Conservation (phyloP, 2,113 vertebrate species). For the Romanogobio albipinnatus region DNA sequence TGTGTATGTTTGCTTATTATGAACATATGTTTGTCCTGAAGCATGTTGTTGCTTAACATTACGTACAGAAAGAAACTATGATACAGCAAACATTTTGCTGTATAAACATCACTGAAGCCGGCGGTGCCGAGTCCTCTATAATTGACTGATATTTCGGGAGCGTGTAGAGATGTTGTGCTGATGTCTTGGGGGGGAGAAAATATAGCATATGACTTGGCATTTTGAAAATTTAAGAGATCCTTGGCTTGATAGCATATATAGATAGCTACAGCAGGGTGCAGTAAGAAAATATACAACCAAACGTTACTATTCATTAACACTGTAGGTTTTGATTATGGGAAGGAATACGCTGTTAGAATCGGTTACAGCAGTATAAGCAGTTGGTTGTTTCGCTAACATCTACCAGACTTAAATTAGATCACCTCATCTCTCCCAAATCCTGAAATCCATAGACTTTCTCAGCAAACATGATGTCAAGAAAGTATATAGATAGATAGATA, state of each 20-base stretch:
- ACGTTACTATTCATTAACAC: not conserved
- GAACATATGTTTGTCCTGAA: not conserved
- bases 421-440: not conserved
- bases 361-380: not conserved
- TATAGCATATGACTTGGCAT: not conserved
- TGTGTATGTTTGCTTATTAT: not conserved
- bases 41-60: conserved; percentile 17
- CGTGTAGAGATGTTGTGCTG: not conserved
- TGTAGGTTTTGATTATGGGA: not conserved
- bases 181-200: not conserved
- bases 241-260: not conserved
- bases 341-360: not conserved
- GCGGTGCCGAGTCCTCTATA: not conserved
- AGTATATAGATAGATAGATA: too few relatives aligned
- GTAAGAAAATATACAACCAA: not conserved
- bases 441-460: not conserved
- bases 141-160: not conserved
- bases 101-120: not conserved
- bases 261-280: not conserved
- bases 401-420: not conserved
- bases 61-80: not conserved
- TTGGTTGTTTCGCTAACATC: not conserved
- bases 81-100: not conserved
- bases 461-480: too few relatives aligned
- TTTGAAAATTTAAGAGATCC: not conserved